These are phyloP conservation scores for Speoplatyrhinus poulsoni DNA, from an alignment of 2,113 vertebrate species.

Conservation along the genomic window DNA sequence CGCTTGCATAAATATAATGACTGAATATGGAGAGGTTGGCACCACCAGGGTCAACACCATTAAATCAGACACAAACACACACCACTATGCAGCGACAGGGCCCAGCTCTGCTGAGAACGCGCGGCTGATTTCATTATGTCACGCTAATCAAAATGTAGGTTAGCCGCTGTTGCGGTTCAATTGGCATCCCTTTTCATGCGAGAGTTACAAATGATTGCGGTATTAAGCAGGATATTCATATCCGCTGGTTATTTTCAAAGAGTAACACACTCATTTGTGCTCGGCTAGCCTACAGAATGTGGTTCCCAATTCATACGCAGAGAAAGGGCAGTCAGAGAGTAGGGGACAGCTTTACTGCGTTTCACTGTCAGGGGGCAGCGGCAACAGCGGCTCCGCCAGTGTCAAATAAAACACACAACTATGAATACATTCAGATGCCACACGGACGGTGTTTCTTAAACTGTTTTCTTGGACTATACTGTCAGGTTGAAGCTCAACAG, in stretches of 20 bases:
- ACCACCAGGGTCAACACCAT: constrained; percentile 58
- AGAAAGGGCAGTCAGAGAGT: constrained; percentile 1
- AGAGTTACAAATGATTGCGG: neutral
- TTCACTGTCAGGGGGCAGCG: constrained; percentile 7
- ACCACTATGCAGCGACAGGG: neutral
- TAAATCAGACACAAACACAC: constrained; percentile 50
- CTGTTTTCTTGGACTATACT: constrained; percentile 37
- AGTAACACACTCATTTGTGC: constrained; percentile 1
- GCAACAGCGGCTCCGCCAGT: neutral
- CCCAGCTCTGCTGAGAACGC: constrained; percentile 31
- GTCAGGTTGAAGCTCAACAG: constrained; percentile 48
- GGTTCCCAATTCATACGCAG: constrained; percentile 13
- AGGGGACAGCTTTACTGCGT: neutral
- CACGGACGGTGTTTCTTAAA: constrained; percentile 39
- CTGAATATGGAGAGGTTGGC: constrained; percentile 44
- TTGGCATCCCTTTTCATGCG: constrained; percentile 14
- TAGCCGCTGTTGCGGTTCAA: neutral
- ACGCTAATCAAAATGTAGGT: constrained; percentile 15
- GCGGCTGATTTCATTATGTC: constrained; percentile 38
- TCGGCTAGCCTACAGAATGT: neutral
- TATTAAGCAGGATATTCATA: constrained; percentile 9
- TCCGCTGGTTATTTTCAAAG: constrained; percentile 4
- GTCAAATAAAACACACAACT: constrained; percentile 44
- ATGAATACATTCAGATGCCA: constrained; percentile 51
- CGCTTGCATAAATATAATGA: constrained; percentile 69